Percentiles rank a stretch among this genome's conserved stretches.
Evolutionary conservation across 37 sponge, comb jelly and placozoan genomes (phyloP).

Genomic region (Chondrosia reniformis): DNA sequence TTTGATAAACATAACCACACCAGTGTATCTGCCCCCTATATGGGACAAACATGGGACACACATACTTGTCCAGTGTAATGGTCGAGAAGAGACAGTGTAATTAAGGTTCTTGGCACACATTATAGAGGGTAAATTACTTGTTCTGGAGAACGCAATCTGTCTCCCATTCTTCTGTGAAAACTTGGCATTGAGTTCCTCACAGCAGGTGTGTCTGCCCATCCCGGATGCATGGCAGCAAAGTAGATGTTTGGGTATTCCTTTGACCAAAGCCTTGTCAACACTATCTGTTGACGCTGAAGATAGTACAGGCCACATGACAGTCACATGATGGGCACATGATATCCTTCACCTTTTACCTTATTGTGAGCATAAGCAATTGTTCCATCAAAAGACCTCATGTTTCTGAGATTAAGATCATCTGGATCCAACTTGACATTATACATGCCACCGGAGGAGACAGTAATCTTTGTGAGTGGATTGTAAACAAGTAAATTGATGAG

Average conservation of each 20-base stretch:
- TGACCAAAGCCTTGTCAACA: constrained; percentile 78
- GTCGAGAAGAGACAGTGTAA: not conserved
- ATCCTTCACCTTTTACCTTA: constrained; percentile 39
- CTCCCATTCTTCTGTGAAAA: constrained; percentile 61
- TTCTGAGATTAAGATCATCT: constrained; percentile 65
- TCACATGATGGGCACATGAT: not conserved
- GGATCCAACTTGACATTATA: constrained; percentile 71
- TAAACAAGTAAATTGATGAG: not conserved
- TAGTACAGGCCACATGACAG: not conserved
- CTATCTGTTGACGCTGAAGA: constrained; percentile 85
- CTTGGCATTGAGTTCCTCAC: constrained; percentile 57
- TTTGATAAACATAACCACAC: constrained; percentile 82
- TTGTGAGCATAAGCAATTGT: constrained; percentile 84
- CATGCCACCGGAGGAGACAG: constrained; percentile 93
- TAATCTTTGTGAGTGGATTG: constrained; percentile 39
- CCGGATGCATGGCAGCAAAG: constrained; percentile 95
- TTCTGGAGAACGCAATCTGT: constrained; percentile 66
- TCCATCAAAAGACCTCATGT: constrained; percentile 57
- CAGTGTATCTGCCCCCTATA: constrained; percentile 84
- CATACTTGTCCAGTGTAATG: not conserved
- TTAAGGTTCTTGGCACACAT: not conserved
- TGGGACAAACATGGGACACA: not conserved
- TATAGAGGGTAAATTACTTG: constrained; percentile 26
- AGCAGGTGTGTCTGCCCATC: constrained; percentile 64
- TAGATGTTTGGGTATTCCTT: constrained; percentile 54